Evolutionary conservation across 2,888 invertebrate species (phyloP), one percentile per base, ranked within the genome.

Genomic region (Oscheius myriophilus): DNA sequence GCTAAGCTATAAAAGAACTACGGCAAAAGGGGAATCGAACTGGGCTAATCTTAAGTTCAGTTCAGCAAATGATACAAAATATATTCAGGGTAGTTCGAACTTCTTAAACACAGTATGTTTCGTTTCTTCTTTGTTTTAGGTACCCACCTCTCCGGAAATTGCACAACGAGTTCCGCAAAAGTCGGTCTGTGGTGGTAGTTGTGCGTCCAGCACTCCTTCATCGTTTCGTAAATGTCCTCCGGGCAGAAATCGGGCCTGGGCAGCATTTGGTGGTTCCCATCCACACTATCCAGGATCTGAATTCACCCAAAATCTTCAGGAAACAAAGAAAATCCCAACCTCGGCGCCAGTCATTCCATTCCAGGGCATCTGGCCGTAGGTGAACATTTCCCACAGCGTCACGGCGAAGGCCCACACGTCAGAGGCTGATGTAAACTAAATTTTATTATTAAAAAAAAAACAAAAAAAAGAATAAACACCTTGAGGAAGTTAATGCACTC

Each of bases 381-480:
- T 94, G 87, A 97, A 98, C 94, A 97, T 94, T 88, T 98, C 98
- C 97, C 97, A 98, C 0, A 98, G 89, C n/a, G 96, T 95, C 0
- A 96, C 94, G 2, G 94, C 97, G 87, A 92, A 98, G 0, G 97
- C 95, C 97, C 97, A 98, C 0, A 96, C 95, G 87, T 98, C 98
- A 67, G 95, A 95, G 7, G 96, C 92, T 9, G 95, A 93, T 1
- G 97, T 98, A 87, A 98, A 98, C 69, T 73, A 53, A 46, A 45
- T 33, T 53, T 42, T 33, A n/a, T 21, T 1, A 16, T n/a, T n/a
- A n/a, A n/a, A n/a, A n/a, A n/a, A n/a, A n/a, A n/a, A n/a, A n/a
- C 21, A 18, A 18, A 49, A 6, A 18, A 26, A 41, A 41, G 11
- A 33, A 39, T 7, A n/a, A n/a, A n/a, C n/a, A 68, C 59, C 61